phyloP scores from a whole-genome alignment of 1,140 invertebrate species.

The Tetramorium parvispinum region DNA sequence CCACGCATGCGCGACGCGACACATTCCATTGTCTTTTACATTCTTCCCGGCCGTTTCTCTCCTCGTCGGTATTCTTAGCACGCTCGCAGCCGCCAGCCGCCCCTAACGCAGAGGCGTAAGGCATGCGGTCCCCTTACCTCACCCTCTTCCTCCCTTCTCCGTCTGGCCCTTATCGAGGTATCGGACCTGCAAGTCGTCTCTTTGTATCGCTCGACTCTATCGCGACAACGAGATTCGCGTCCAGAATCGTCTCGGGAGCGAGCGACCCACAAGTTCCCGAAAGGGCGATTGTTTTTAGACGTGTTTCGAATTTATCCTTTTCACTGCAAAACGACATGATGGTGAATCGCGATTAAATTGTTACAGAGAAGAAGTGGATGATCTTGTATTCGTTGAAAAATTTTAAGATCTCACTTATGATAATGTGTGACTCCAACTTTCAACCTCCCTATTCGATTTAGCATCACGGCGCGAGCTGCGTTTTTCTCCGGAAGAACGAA shows the following conservation, averaged over 20 bases:
- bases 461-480: not conserved
- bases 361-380: not conserved
- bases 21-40: constrained; percentile 83
- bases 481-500: not conserved
- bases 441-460: not conserved
- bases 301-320: not conserved
- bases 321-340: not conserved
- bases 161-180: constrained; percentile 24
- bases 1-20: constrained; percentile 83
- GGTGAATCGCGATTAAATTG: not conserved
- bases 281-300: not conserved
- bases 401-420: not conserved
- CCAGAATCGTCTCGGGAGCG: not conserved
- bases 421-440: not conserved
- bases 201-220: not conserved
- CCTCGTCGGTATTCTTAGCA: constrained; percentile 78
- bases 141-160: not conserved
- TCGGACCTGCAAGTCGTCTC: constrained; percentile 19
- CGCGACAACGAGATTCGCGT: not conserved
- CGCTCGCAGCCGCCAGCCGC: constrained; percentile 66
- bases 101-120: constrained; percentile 62
- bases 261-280: not conserved
- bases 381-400: not conserved
- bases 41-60: constrained; percentile 77
- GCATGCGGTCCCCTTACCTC: constrained; percentile 34